Conservation (phyloP, 2,888 invertebrate genomes). For the Drosophila kanekoi region DNA sequence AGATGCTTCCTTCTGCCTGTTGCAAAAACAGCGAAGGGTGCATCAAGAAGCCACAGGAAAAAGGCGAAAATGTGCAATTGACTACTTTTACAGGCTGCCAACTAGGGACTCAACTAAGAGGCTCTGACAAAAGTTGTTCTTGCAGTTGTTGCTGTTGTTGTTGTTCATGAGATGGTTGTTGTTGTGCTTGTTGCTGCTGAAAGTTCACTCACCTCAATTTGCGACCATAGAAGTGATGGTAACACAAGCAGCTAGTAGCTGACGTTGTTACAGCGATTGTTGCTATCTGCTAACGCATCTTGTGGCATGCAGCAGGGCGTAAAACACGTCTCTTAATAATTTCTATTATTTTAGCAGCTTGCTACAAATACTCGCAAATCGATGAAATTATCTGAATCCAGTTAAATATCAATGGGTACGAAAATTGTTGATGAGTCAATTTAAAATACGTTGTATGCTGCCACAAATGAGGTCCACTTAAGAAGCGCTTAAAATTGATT, state of each 20-base stretch:
- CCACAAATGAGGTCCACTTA: slow-evolving; percentile 26
- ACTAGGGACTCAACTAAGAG: slow-evolving; percentile 14
- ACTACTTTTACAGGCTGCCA: slow-evolving; percentile 3
- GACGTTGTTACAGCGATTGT: slow-evolving; percentile 11
- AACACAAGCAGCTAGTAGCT: slow-evolving; percentile 17
- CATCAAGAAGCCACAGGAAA: not conserved
- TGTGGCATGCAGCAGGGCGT: slow-evolving; percentile 12
- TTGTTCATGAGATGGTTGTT: slow-evolving; percentile 3
- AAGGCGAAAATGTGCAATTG: slow-evolving; percentile 42
- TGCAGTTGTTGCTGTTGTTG: not conserved
- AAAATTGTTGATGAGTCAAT: slow-evolving; percentile 2
- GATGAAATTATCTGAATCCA: not conserved
- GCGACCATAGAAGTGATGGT: slow-evolving; percentile 53
- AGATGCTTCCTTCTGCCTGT: no score
- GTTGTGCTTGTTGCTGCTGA: slow-evolving; percentile 18
- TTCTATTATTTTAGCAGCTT: not conserved
- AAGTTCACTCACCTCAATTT: slow-evolving; percentile 67
- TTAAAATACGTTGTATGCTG: not conserved
- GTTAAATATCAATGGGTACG: not conserved
- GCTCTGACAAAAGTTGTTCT: not conserved
- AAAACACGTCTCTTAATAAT: slow-evolving; percentile 5
- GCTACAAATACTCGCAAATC: no score
- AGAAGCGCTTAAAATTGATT: slow-evolving; percentile 44
- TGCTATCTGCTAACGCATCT: slow-evolving; percentile 6
- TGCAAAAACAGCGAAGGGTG: not conserved